Base-by-base conservation (phyloP, 2,888 invertebrate species). In the Dugesia japonica region DNA sequence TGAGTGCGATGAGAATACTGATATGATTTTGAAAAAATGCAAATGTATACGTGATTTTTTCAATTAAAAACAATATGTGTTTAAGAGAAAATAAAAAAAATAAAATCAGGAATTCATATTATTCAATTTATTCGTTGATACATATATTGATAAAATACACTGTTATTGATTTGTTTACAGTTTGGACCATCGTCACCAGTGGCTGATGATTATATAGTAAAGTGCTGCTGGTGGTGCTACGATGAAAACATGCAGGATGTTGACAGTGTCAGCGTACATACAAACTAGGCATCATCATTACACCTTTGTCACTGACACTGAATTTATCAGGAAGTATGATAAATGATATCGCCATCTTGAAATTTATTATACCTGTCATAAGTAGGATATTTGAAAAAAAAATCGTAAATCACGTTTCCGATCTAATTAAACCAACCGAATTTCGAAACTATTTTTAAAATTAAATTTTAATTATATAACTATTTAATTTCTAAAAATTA, bases 281-380 rank as follows among this genome's bases (percentile, higher is more conserved):
- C 56, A 9, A 56, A 23, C 56, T 56, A 56, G 56, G 56, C 56
- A 56, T 56, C 56, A 56, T 56, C 56, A 56, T 56, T 56, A 56
- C 56, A 56, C 56, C 56, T 56, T 56, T 56, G 56, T 56, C 56
- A 56, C 56, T 56, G 56, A 56, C 56, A 56, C 56, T 56, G 23
- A 56, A 56, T 56, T 23, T 7, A 56, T n/a, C 56, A 56, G 56
- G 56, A 56, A 56, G 56, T 56, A 20, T 56, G 56, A 56, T 56
- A 23, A 56, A 56, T 23, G 56, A 56, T 56, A 56, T 56, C 56
- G 56, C 56, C 56, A 56, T 56, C 56, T 56, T 56, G 56, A 56
- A 56, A 56, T 56, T 9, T 56, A 56, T 56, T 56, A 56, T 56
- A n/a, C 56, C n/a, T 56, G n/a, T n/a, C 23, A n/a, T 20, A 20